Evolutionary conservation across 1,140 invertebrate genomes (phyloP), one percentile per base, ranked within the genome.

Genomic region (Drosophila micromelanica): DNA sequence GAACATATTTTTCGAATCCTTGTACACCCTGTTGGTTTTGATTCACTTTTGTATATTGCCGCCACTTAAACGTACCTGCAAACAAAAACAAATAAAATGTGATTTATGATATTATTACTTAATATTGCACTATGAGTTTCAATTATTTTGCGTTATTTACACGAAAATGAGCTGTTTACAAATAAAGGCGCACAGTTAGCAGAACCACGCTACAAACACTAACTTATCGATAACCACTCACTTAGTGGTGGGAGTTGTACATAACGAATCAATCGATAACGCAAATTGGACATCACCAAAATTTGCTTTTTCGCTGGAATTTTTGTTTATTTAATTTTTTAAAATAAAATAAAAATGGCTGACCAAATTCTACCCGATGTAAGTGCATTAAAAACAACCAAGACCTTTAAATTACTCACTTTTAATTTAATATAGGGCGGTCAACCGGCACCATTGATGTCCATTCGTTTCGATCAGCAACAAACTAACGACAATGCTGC

Each of bases 1-100:
- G 42, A 91, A 91, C 93, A 93, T 93, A 52, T 64, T 69, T 1
- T 0, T 23, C 3, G 8, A 51, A 27, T 27, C 48, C n/a, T 17
- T n/a, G 57, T 15, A 9, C 54, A 63, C 74, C 71, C 71, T 77
- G 63, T 69, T 63, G 51, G 42, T 32, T 42, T 57, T 54, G 5
- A 17, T 30, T 45, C 2, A 23, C 9, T n/a, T 37, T 23, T 13
- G 15, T 27, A n/a, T 27, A 23, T 8, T 30, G 59, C 38, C 46
- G 40, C 30, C 63, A 49, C 13, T 3, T 12, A 40, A 17, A 3
- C 9, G n/a, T 27, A n/a, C n/a, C 32, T 37, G 15, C 2, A 43
- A 56, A 12, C 5, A 15, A 30, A 17, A 20, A 17, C 30, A 11
- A 49, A 8, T 7, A 27, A 13, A 43, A 12, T 35, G 2, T 32